Base-by-base conservation (phyloP, 2,888 invertebrate genomes). In the Vannuccia rotundouncinata region DNA sequence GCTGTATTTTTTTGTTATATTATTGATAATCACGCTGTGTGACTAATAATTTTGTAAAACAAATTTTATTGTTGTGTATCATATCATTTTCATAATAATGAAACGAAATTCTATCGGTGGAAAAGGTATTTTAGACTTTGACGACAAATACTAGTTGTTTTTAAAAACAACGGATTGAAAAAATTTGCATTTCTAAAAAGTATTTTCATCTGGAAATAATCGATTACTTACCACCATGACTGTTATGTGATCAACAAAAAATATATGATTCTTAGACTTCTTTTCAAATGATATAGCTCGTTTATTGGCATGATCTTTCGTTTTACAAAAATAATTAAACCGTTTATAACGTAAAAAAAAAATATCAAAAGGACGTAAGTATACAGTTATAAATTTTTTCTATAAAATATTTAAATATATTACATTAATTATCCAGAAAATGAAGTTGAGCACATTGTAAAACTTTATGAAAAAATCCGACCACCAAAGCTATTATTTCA, bases 31-130 rank as follows among this genome's bases (percentile, higher is more conserved):
- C 66, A 66, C 25, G 22, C 13, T 66, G 45, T n/a, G n/a, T 45
- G 66, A 66, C 66, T 66, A 66, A 66, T 66, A 66, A 66, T 66
- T 66, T 66, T 66, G 66, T 66, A 66, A n/a, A 66, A 66, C 25
- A 66, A 66, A 66, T 66, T 66, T 66, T 66, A 66, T 22, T 66
- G 25, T 66, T 66, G 66, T 17, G 2, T 66, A 66, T 66, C 22
- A 66, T 66, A 22, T 66, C 22, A 66, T 66, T 66, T 66, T 66
- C 25, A 13, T 13, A 5, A 13, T 22, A 66, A 66, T 66, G 25
- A 66, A 66, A 66, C 5, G 2, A 66, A 66, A 66, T 13, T 66
- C 5, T 66, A 66, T 66, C 25, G 66, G 66, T 66, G 22, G 66
- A 66, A 66, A 66, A 22, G 13, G 66, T 13, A 66, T 66, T 66